Evolutionary conservation across 2,797 vertebrate species (phyloP).

Genomic region (Clamator glandarius): DNA sequence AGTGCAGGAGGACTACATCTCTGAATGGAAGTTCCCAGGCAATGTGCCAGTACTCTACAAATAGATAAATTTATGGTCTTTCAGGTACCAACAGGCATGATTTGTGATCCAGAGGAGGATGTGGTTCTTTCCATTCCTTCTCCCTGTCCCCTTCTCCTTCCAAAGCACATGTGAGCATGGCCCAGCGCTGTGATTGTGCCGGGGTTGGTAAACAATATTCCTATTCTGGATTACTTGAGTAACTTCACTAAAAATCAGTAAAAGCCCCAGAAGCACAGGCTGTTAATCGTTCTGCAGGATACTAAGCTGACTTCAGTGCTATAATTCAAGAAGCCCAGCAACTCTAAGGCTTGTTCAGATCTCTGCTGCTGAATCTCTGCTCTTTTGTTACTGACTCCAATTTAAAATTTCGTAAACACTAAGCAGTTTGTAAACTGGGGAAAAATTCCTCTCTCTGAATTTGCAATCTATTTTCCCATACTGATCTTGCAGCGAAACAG

Average conservation of each 20-base stretch:
- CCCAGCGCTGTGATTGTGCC: background rate
- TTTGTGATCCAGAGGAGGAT: conserved; percentile 33
- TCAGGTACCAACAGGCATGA: conserved; percentile 62
- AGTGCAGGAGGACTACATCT: background rate
- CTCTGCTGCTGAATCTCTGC: background rate
- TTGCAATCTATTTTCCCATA: background rate
- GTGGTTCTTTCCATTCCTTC: conserved; percentile 8
- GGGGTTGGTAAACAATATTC: background rate
- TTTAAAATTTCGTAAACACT: background rate
- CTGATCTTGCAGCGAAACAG: background rate
- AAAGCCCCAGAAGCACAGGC: background rate
- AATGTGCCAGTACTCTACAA: conserved; percentile 27
- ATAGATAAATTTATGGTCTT: conserved; percentile 53
- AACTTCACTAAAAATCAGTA: background rate
- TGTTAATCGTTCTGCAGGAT: background rate
- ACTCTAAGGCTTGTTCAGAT: background rate
- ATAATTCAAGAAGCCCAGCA: background rate
- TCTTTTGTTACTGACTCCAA: background rate
- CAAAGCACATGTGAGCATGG: background rate
- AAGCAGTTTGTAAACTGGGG: background rate
- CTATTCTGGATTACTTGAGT: background rate
- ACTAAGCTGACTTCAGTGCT: background rate
- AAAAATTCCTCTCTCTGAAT: background rate
- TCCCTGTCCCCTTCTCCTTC: background rate
- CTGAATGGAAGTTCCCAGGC: conserved; percentile 37